Conservation (phyloP, 2,888 invertebrate genomes). For the Drosophila borborema region DNA sequence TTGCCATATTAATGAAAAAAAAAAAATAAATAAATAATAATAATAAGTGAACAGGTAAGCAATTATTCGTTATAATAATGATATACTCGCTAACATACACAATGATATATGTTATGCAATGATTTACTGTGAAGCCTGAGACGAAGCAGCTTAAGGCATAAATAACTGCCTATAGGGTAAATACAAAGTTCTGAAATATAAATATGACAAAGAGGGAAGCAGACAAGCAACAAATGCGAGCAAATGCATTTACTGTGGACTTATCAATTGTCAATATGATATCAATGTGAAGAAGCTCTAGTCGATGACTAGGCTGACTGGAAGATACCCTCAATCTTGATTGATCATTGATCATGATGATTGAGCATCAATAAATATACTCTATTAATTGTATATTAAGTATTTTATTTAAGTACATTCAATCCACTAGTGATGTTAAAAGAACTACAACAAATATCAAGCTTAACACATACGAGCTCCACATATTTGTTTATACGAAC, state of each 20-base stretch:
- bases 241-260: background rate
- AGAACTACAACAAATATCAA: too few species aligned
- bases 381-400: too few species aligned
- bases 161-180: background rate
- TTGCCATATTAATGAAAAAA: background rate
- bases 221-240: background rate
- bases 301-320: background rate
- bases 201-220: too few species aligned
- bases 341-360: background rate
- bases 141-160: background rate
- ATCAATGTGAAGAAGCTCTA: background rate
- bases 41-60: background rate
- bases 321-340: background rate
- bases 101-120: background rate
- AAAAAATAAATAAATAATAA: too few species aligned
- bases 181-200: background rate
- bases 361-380: too few species aligned
- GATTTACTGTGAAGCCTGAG: background rate
- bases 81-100: background rate
- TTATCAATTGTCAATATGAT: background rate
- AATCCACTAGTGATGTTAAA: too few species aligned
- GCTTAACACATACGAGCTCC: too few species aligned
- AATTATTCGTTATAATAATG: background rate
- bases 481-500: too few species aligned
- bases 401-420: too few species aligned